A percentile compares a stretch with the other conserved stretches of the same genome.
Evolutionary conservation across 2,888 invertebrate genomes (phyloP).

Genomic region (Nymphalis c-album): DNA sequence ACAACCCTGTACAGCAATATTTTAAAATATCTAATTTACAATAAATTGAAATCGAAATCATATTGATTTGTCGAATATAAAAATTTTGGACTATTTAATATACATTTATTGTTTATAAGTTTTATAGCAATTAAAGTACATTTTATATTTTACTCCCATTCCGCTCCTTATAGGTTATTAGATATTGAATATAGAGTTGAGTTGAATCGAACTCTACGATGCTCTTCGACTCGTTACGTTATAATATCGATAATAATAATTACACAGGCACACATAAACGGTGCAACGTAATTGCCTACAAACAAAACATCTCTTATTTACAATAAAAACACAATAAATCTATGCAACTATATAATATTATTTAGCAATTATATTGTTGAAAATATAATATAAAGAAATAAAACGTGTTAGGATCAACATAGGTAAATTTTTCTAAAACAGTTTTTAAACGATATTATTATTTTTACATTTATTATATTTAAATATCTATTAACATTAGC

Average conservation of each 20-base stretch:
- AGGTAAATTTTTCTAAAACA: conserved; percentile 82
- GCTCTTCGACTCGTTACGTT: conserved; percentile 53
- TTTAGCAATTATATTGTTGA: conserved; percentile 65
- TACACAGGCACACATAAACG: conserved; percentile 74
- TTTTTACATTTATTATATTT: conserved; percentile 73
- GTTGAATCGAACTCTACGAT: conserved; percentile 41
- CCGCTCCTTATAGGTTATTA: neutral
- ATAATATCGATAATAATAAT: conserved; percentile 44
- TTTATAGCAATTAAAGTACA: conserved; percentile 7
- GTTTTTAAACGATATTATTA: conserved; percentile 73
- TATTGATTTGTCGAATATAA: conserved; percentile 18
- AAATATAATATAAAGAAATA: conserved; percentile 65
- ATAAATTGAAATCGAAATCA: conserved; percentile 29
- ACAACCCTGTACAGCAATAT: conserved; percentile 37
- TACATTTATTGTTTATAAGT: neutral
- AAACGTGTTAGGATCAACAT: conserved; percentile 74
- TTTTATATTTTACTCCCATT: neutral
- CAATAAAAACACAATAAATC: conserved; percentile 54
- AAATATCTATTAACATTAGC: conserved; percentile 79
- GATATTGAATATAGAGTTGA: conserved; percentile 8
- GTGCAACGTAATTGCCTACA: conserved; percentile 68
- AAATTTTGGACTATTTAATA: conserved; percentile 10
- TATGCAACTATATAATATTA: conserved; percentile 71
- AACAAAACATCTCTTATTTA: conserved; percentile 70
- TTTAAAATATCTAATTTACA: conserved; percentile 35